These are phyloP conservation scores for Otolemur garnettii DNA, from an alignment of 2,113 vertebrate species.

Conservation along the genomic window DNA sequence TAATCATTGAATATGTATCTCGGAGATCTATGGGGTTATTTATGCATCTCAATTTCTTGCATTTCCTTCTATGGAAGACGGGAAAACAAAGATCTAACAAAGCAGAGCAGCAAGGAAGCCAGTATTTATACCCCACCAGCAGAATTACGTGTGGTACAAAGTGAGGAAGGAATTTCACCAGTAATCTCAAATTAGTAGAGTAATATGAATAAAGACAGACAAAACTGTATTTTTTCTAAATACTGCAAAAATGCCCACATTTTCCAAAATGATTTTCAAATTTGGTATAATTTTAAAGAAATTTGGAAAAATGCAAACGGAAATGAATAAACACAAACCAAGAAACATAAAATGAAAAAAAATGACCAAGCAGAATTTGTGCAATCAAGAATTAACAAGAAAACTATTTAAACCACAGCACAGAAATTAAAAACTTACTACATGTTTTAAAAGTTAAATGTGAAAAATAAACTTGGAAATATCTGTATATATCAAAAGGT, in stretches of 20 bases:
- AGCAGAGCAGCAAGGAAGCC: background rate
- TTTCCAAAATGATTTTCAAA: conserved; percentile 15
- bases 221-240: background rate
- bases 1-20: background rate
- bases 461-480: background rate
- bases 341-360: conserved; percentile 34
- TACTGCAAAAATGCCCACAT: background rate
- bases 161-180: background rate
- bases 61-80: conserved; percentile 16
- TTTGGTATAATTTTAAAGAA: conserved; percentile 37
- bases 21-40: background rate
- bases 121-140: background rate
- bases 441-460: background rate
- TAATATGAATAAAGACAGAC: background rate
- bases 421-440: background rate
- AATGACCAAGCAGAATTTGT: background rate
- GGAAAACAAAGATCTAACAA: background rate
- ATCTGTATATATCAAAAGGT: background rate
- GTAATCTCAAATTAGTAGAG: background rate
- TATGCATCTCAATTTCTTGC: background rate
- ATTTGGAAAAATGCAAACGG: background rate
- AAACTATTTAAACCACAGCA: background rate
- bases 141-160: background rate
- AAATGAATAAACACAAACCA: conserved; percentile 5
- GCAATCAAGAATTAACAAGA: background rate